Percentiles rank a stretch among this genome's conserved stretches.
These are phyloP conservation scores for Volucella bombylans DNA, from an alignment of 2,888 invertebrate species.

Conservation along the genomic window DNA sequence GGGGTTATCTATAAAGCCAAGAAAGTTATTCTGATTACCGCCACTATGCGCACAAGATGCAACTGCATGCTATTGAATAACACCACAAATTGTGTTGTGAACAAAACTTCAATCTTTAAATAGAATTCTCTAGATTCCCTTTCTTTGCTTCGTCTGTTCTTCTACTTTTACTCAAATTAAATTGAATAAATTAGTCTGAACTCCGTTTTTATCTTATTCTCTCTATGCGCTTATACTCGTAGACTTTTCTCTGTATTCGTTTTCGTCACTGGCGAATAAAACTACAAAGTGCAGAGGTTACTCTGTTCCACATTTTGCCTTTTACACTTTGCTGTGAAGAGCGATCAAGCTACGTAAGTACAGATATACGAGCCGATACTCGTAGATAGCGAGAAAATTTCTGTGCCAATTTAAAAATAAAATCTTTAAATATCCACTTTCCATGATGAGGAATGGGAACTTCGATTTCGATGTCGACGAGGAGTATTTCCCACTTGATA, in stretches of 20 bases:
- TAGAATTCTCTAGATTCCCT: conserved; percentile 48
- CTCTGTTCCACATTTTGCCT: conserved; percentile 42
- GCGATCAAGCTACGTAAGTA: conserved; percentile 3
- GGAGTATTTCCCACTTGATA: conserved; percentile 37
- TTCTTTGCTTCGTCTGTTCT: not conserved
- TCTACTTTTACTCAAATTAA: conserved; percentile 31
- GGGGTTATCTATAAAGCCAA: conserved; percentile 24
- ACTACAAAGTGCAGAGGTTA: conserved; percentile 57
- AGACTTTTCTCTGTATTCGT: not conserved
- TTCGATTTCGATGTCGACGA: not conserved
- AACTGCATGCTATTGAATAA: conserved; percentile 12
- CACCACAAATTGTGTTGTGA: conserved; percentile 15
- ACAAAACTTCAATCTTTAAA: conserved; percentile 43
- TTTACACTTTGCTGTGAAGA: conserved; percentile 13
- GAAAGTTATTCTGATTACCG: conserved; percentile 29
- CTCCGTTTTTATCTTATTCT: conserved; percentile 13
- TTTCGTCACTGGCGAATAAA: conserved; percentile 28
- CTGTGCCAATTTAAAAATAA: conserved; percentile 60
- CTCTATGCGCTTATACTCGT: not conserved
- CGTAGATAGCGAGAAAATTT: conserved; percentile 39
- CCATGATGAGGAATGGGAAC: not conserved
- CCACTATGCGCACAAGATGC: conserved; percentile 23
- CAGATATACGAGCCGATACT: not conserved
- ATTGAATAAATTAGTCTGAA: conserved; percentile 63
- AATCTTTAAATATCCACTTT: conserved; percentile 37